phyloP scores from a whole-genome alignment of 1,140 invertebrate species.

The Drosophila miranda region DNA sequence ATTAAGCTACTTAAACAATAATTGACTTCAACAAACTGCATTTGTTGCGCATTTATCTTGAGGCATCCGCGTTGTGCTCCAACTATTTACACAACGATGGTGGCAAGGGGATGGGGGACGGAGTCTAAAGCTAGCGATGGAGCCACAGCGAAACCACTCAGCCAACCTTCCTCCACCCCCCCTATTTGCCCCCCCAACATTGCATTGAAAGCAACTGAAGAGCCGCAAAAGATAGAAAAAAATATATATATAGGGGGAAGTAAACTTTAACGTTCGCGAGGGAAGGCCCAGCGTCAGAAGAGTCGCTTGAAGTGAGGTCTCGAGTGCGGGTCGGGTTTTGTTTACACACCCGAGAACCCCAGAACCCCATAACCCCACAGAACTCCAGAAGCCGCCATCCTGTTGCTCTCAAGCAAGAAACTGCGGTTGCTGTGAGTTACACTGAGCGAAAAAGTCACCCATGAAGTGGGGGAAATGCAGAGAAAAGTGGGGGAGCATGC shows the following conservation, averaged over 20 bases:
- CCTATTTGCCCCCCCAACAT: background rate
- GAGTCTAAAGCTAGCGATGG: background rate
- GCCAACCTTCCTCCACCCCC: background rate
- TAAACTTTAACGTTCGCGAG: slow-evolving; percentile 51
- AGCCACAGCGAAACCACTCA: slow-evolving; percentile 16
- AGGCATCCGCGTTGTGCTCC: slow-evolving; percentile 39
- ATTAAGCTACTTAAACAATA: slow-evolving; percentile 78
- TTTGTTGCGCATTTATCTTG: slow-evolving; percentile 78
- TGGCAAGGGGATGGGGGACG: background rate
- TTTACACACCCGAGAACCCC: slow-evolving; percentile 47
- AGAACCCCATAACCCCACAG: slow-evolving; percentile 3
- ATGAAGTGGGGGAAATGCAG: too few species aligned
- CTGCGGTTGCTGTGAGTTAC: slow-evolving; percentile 26
- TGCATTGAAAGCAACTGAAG: slow-evolving; percentile 38
- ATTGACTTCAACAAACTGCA: slow-evolving; percentile 78
- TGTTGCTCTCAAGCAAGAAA: slow-evolving; percentile 33
- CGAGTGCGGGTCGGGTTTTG: slow-evolving; percentile 64
- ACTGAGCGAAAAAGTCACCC: slow-evolving; percentile 9
- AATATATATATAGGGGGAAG: slow-evolving; percentile 11
- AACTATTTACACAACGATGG: slow-evolving; percentile 45
- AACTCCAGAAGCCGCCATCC: slow-evolving; percentile 11
- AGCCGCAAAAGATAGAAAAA: slow-evolving; percentile 64
- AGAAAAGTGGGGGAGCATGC: background rate
- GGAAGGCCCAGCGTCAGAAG: slow-evolving; percentile 14
- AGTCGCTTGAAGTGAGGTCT: slow-evolving; percentile 15